Conservation (phyloP, 2,888 invertebrate species). For the Globia sparganii region DNA sequence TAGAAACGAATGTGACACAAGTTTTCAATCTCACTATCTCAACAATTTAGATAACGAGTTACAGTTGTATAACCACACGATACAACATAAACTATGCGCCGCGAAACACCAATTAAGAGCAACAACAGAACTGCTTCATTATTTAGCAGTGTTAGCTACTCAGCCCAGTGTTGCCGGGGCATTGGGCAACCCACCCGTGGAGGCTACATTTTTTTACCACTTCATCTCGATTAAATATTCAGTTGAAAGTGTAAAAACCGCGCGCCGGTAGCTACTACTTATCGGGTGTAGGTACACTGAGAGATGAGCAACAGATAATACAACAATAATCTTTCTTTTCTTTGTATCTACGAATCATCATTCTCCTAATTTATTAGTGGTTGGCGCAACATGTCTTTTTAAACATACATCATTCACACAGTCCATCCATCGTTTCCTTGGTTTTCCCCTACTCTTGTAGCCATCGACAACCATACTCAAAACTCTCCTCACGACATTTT, state of each 20-base stretch:
- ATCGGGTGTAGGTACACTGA: constrained; percentile 42
- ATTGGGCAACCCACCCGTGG: constrained; percentile 58
- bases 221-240: constrained; percentile 71
- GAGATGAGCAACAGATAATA: not conserved
- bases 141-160: constrained; percentile 39
- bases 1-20: constrained; percentile 13
- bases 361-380: too few species aligned
- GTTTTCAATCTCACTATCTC: not conserved
- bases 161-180: constrained; percentile 24
- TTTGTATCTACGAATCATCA: too few species aligned
- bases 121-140: constrained; percentile 39
- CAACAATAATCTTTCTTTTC: not conserved
- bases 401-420: too few species aligned
- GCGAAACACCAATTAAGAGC: constrained; percentile 28
- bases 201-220: constrained; percentile 73
- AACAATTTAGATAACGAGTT: constrained; percentile 22
- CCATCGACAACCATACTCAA: too few species aligned
- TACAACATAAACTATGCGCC: constrained; percentile 11
- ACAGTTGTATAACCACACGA: constrained; percentile 10
- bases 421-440: too few species aligned
- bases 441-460: too few species aligned
- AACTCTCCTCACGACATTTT: too few species aligned
- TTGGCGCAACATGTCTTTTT: too few species aligned
- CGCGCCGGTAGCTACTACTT: constrained; percentile 62
- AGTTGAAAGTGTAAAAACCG: constrained; percentile 64